These are phyloP conservation scores for Tichodroma muraria DNA, from an alignment of 2,113 vertebrate species.

Conservation along the genomic window DNA sequence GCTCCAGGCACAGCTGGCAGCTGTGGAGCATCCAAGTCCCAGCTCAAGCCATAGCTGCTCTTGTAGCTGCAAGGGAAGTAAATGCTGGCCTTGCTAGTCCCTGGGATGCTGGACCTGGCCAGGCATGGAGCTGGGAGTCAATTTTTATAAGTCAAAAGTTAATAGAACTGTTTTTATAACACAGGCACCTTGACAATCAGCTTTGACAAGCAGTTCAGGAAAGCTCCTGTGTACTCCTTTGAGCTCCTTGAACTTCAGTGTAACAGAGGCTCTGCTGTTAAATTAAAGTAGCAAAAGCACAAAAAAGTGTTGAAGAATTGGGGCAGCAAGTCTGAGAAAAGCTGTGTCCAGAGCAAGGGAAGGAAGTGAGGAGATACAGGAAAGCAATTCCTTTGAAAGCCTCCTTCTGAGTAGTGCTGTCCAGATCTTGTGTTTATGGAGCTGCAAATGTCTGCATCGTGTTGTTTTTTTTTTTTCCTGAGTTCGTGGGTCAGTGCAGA, in stretches of 20 bases:
- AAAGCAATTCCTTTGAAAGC: not conserved
- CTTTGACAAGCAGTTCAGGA: not conserved
- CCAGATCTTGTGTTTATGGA: not conserved
- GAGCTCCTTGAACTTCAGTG: fast-evolving
- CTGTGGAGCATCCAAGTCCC: not conserved
- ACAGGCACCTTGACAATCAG: not conserved
- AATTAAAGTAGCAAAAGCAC: not conserved
- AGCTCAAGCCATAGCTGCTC: not conserved
- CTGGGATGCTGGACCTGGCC: not conserved
- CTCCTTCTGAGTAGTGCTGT: not conserved
- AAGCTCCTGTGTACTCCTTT: fast-evolving
- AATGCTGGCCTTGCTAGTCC: not conserved
- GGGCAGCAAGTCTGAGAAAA: not conserved
- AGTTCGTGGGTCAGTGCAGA: not conserved
- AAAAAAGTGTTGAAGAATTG: not conserved
- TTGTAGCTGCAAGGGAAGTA: not conserved
- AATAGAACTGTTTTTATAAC: not conserved
- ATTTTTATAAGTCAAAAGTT: not conserved
- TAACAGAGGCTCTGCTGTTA: not conserved
- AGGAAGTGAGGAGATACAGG: not conserved
- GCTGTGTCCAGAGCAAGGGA: not conserved
- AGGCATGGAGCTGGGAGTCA: not conserved
- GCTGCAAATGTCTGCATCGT: not conserved
- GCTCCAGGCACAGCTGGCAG: not conserved
- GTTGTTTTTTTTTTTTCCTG: not conserved